Base-by-base conservation (phyloP, 30 jellyfish, hydroid and myxozoan genomes). In the Catostylus mosaicus region DNA sequence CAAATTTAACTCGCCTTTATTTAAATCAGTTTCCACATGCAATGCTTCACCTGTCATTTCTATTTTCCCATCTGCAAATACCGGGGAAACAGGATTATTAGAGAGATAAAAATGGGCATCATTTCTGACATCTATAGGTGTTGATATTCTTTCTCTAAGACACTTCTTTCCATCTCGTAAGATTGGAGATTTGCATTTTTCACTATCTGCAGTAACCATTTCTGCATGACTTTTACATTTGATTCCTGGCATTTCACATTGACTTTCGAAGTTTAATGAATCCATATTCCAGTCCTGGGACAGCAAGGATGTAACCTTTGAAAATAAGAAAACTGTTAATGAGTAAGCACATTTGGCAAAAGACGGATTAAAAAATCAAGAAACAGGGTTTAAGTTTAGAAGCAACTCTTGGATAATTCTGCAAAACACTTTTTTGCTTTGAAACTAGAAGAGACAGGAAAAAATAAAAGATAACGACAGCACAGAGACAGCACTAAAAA, bases 1-100 rank as follows among this genome's bases (percentile, higher is more conserved):
- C 7, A 22, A 10, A 20, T 5, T 23, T 30, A 30, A 2, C 46
- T 35, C 61, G 22, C 33, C 10, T 63, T 30, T 67, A 7, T 31
- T 31, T 2, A 12, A 34, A 3, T 20, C 24, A 31, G 34, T 7
- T 14, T 40, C 14, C 11, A 40, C 54, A 40, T 7, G 54, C 14
- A 50, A 50, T 10, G 6, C 24, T 3, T 8, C 63, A 50, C 63
- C 63, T 5, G 14, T 27, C 18, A 4, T 36, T 18, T 54, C 30
- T n/a, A 1, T 20, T 54, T 33, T 22, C 36, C 47, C 61, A 11
- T 66, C 51, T 24, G 45, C 77, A n/a, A 79, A 35, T 0, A 79
- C 82, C 14, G 89, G 89, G 26, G 89, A 79, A 10, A 79, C 65
- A 24, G 22, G 22, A 79, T 47, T 67, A 3, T 27, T 34, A n/a